Conservation (phyloP, 2,888 invertebrate species). For the Teleiodes luculella region DNA sequence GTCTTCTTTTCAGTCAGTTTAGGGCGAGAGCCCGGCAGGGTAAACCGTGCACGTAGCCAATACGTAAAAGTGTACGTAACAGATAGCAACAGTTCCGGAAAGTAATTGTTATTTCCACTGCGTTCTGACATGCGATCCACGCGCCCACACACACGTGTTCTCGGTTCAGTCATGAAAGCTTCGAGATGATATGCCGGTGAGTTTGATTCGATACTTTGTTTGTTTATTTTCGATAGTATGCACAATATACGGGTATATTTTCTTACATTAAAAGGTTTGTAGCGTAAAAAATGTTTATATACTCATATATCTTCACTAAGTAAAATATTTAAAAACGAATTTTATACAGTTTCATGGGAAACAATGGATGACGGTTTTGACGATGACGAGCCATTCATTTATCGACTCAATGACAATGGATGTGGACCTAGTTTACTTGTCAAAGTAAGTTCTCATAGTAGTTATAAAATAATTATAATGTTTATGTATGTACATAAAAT, state of each 20-base stretch:
- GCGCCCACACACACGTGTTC: slow-evolving; percentile 34
- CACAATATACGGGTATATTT: too few relatives aligned
- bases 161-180: slow-evolving; percentile 14
- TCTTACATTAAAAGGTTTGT: too few relatives aligned
- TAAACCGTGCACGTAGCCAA: slow-evolving; percentile 31
- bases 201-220: background rate
- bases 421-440: slow-evolving; percentile 84
- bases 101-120: slow-evolving; percentile 32
- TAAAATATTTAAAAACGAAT: too few relatives aligned
- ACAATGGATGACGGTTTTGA: slow-evolving; percentile 63
- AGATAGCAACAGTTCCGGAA: background rate
- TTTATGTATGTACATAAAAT: too few relatives aligned
- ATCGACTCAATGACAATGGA: slow-evolving; percentile 86
- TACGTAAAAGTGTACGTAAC: slow-evolving; percentile 30
- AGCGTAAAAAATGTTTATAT: too few relatives aligned
- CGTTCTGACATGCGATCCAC: slow-evolving; percentile 50
- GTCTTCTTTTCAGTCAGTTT: background rate
- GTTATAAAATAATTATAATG: too few relatives aligned
- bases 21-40: slow-evolving; percentile 56
- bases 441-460: slow-evolving; percentile 80
- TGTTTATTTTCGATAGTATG: background rate
- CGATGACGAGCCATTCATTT: slow-evolving; percentile 84
- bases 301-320: too few relatives aligned
- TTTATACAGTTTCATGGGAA: slow-evolving; percentile 19
- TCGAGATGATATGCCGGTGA: slow-evolving; percentile 15